Evolutionary conservation across 2,888 invertebrate species (phyloP).

Genomic region (Zaprionus bogoriensis): DNA sequence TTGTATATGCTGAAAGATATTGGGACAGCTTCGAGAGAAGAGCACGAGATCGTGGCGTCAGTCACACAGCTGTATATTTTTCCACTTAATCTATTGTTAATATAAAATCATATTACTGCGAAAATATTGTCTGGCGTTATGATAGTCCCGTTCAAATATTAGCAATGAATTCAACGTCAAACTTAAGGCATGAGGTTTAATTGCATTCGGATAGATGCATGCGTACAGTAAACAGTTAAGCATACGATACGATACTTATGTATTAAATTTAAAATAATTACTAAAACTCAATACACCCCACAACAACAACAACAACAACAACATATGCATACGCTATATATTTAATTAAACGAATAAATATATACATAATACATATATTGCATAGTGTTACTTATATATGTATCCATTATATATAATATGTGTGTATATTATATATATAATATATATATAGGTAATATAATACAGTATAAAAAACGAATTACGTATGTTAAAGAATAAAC

Average conservation of each 20-base stretch:
- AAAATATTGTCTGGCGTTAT: constrained; percentile 34
- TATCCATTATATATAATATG: constrained; percentile 20
- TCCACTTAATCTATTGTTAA: constrained; percentile 70
- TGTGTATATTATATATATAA: constrained; percentile 8
- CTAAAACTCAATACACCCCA: constrained; percentile 35
- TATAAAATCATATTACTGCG: constrained; percentile 43
- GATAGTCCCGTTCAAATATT: constrained; percentile 46
- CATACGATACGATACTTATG: constrained; percentile 71
- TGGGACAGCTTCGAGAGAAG: constrained; percentile 27
- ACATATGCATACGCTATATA: constrained; percentile 32
- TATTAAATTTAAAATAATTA: constrained; percentile 58
- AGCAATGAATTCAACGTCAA: constrained; percentile 52
- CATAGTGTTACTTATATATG: constrained; percentile 21
- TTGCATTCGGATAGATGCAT: constrained; percentile 40
- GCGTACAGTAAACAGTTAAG: constrained; percentile 41
- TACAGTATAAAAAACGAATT: constrained; percentile 37
- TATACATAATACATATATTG: constrained; percentile 20
- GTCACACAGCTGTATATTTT: constrained; percentile 62
- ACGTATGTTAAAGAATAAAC: constrained; percentile 50
- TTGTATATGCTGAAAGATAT: constrained; percentile 37
- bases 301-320: constrained; percentile 33
- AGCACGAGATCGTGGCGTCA: constrained; percentile 15
- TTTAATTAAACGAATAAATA: constrained; percentile 27
- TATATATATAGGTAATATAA: constrained; percentile 18
- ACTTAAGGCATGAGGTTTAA: constrained; percentile 40